phyloP scores from a whole-genome alignment of 1,140 invertebrate species.

The Drosophila pruinosa region DNA sequence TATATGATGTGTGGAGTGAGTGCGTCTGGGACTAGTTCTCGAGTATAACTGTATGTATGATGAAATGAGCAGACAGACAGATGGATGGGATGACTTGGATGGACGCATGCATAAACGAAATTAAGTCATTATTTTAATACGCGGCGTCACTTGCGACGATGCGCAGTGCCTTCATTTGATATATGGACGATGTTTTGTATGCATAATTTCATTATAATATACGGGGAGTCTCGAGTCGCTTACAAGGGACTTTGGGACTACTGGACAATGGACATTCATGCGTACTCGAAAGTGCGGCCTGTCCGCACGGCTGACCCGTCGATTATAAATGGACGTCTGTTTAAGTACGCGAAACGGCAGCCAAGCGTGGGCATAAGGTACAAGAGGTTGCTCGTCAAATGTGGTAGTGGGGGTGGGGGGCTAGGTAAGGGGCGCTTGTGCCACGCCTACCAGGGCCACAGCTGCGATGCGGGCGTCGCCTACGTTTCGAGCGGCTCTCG shows the following conservation, averaged over 20 bases:
- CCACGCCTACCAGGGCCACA: constrained; percentile 59
- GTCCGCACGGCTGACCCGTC: constrained; percentile 68
- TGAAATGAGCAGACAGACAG: constrained; percentile 13
- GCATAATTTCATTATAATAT: constrained; percentile 82
- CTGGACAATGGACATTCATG: not conserved
- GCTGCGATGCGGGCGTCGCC: constrained; percentile 64
- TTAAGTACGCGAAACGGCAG: constrained; percentile 74
- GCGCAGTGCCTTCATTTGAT: constrained; percentile 59
- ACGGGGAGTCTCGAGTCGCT: constrained; percentile 52
- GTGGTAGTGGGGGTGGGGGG: not conserved
- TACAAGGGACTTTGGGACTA: not conserved
- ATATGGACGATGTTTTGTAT: constrained; percentile 78
- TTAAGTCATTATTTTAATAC: constrained; percentile 82
- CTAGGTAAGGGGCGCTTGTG: constrained; percentile 31
- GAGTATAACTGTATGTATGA: constrained; percentile 1
- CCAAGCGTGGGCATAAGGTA: constrained; percentile 56
- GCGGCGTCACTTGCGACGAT: constrained; percentile 69
- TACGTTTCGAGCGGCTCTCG: constrained; percentile 21
- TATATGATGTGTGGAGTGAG: not conserved
- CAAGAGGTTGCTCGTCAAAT: not conserved
- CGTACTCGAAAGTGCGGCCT: constrained; percentile 55
- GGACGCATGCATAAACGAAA: constrained; percentile 65
- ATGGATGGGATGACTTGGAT: constrained; percentile 24
- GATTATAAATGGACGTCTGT: constrained; percentile 75
- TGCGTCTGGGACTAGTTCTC: constrained; percentile 17